Evolutionary conservation across 2,888 invertebrate species (phyloP).

Genomic region (Spodoptera littoralis): DNA sequence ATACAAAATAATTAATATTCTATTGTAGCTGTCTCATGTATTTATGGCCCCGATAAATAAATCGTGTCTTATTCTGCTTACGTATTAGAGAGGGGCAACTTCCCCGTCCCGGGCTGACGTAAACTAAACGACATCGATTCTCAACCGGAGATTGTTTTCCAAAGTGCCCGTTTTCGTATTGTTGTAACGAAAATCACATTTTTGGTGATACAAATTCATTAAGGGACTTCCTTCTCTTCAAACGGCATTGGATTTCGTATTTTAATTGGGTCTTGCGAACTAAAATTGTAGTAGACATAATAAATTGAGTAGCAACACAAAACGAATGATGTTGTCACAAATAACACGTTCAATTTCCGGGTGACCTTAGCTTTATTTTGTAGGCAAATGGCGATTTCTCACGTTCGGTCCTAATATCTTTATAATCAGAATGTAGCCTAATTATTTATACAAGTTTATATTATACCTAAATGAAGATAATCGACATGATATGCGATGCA

Average conservation of each 20-base stretch:
- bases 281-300: constrained; percentile 26
- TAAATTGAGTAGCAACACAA: constrained; percentile 37
- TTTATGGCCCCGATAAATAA: constrained; percentile 56
- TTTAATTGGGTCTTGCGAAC: constrained; percentile 35
- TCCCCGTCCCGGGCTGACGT: constrained; percentile 60
- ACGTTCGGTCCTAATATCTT: constrained; percentile 45
- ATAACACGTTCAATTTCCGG: constrained; percentile 51
- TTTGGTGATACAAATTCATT: constrained; percentile 54
- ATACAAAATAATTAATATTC: constrained; percentile 47
- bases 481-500: not conserved
- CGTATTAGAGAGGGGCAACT: constrained; percentile 50
- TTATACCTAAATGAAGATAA: not conserved
- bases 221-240: constrained; percentile 22
- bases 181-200: constrained; percentile 56
- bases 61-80: constrained; percentile 60
- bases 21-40: constrained; percentile 39
- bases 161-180: constrained; percentile 52
- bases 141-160: constrained; percentile 64
- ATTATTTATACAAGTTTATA: constrained; percentile 3
- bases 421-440: constrained; percentile 7
- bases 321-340: constrained; percentile 38
- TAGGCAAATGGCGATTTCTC: constrained; percentile 48
- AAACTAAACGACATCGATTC: constrained; percentile 60
- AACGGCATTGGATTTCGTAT: constrained; percentile 23
- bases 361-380: constrained; percentile 45